A percentile compares a stretch with the other conserved stretches of the same genome.
Conservation (phyloP, 2,113 vertebrate species). For the Hemibagrus wyckioides region DNA sequence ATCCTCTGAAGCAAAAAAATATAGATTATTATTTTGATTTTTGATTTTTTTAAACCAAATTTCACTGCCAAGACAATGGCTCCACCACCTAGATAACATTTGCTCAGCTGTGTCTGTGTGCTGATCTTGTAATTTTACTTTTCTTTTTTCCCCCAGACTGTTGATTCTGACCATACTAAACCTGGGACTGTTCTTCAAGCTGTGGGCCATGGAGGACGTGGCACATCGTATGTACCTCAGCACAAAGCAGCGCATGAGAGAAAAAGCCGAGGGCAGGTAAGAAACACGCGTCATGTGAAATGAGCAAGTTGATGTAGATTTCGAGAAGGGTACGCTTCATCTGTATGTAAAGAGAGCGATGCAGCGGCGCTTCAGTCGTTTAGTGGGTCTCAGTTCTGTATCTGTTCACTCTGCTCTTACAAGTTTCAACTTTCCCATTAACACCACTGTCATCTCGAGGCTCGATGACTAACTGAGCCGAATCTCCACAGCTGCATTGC, state of each 20-base stretch:
- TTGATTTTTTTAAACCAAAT: too few relatives aligned
- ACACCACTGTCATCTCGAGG: background rate
- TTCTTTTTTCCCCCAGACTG: constrained; percentile 72
- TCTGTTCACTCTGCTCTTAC: background rate
- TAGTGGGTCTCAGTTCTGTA: background rate
- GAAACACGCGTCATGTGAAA: too few relatives aligned
- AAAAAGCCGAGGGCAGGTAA: constrained; percentile 68
- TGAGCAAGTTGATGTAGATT: background rate
- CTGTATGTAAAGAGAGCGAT: background rate
- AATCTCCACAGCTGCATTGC: background rate
- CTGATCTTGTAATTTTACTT: background rate
- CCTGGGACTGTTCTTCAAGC: constrained; percentile 87
- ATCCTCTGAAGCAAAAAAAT: too few relatives aligned
- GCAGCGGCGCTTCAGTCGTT: background rate
- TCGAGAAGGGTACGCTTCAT: background rate
- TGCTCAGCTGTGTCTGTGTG: background rate
- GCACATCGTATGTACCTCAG: constrained; percentile 83
- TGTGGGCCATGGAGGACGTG: constrained; percentile 91
- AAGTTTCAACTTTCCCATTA: background rate
- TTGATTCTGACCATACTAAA: constrained; percentile 88
- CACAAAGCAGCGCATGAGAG: constrained; percentile 72
- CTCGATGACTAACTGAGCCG: background rate
- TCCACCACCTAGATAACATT: background rate
- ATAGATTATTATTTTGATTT: too few relatives aligned
- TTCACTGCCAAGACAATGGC: background rate